phyloP scores from a whole-genome alignment of 2,797 vertebrate species.

The Lindbergichthys nudifrons region DNA sequence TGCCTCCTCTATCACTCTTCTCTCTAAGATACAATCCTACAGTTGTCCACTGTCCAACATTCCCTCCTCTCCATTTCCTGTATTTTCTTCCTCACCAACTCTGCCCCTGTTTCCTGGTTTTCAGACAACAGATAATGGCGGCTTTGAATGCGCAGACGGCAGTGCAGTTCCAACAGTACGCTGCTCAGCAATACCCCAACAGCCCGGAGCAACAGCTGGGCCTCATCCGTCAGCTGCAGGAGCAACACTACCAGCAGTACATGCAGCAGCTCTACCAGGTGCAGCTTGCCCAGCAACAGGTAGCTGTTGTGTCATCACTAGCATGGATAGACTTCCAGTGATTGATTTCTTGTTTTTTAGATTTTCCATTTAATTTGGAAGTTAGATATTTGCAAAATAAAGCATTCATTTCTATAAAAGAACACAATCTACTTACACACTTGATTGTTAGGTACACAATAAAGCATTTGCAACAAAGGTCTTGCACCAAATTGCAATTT shows the following conservation, averaged over 20 bases:
- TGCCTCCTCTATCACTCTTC: background rate
- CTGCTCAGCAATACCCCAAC: constrained; percentile 97
- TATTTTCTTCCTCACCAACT: constrained; percentile 26
- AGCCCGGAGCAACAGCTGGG: constrained; percentile 96
- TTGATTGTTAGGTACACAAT: background rate
- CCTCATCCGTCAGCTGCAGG: constrained; percentile 98
- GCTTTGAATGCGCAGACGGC: constrained; percentile 97
- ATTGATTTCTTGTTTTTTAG: background rate
- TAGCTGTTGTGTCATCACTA: constrained; percentile 62
- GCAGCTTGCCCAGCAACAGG: constrained; percentile 98
- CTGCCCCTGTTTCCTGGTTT: background rate
- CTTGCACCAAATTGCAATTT: background rate
- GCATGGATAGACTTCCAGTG: background rate
- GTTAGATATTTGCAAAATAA: background rate
- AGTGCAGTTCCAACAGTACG: constrained; percentile 99
- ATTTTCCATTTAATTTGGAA: background rate
- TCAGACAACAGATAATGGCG: constrained; percentile 99
- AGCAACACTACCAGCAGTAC: constrained; percentile 99
- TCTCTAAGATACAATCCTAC: background rate
- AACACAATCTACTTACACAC: background rate
- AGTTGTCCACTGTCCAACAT: background rate
- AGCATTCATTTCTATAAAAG: background rate
- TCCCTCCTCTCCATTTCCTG: constrained; percentile 1
- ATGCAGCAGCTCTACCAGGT: constrained; percentile 99
- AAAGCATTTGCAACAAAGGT: background rate